Base-by-base conservation (phyloP, 2,113 vertebrate genomes). In the Gymnocephalus cernua region DNA sequence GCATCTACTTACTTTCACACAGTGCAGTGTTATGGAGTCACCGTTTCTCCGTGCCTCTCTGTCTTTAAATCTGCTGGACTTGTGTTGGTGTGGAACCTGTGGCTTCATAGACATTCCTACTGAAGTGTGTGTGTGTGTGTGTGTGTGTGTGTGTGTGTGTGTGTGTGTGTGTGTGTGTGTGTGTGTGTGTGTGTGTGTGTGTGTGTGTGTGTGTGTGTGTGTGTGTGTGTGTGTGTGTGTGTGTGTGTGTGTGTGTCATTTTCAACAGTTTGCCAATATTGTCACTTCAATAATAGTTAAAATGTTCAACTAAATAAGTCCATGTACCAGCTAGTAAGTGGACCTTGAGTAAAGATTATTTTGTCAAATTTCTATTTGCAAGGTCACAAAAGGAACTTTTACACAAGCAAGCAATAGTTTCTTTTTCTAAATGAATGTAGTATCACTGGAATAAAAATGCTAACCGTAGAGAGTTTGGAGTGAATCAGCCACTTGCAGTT, bases 51-150 rank as follows among this genome's bases (percentile, higher is more conserved):
- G 13, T 16, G 25, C 7, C 16, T 23, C 21, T 23, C 21, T 54
- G 21, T 68, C 32, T 53, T 12, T 68, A 13, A 3, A 53, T 15
- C 10, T 0, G 14, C 58, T 48, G 48, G 57, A 56, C 12, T 53
- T 2, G 12, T 35, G 18, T 62, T 15, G 71, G 63, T 2, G 2
- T 41, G 38, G 50, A 50, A 53, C 38, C 59, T 72, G 50, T 1
- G 72, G 54, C 54, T 59, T 62, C 59, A 57, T 56, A 44, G 74
- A 76, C 70, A 89, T 38, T 89, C 69, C 38, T 11, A 41, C 2
- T 41, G 5, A 35, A 35, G 29, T 59, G 21, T 16, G 5, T 4
- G 3, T 12, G 58, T 71, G 71, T 77, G 29, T 57, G n/a, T n/a
- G n/a, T n/a, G n/a, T n/a, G 27, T 48, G 50, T 8, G 25, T 45